These are phyloP conservation scores for Odontomachus brunneus DNA, from an alignment of 1,140 invertebrate species.

Conservation along the genomic window DNA sequence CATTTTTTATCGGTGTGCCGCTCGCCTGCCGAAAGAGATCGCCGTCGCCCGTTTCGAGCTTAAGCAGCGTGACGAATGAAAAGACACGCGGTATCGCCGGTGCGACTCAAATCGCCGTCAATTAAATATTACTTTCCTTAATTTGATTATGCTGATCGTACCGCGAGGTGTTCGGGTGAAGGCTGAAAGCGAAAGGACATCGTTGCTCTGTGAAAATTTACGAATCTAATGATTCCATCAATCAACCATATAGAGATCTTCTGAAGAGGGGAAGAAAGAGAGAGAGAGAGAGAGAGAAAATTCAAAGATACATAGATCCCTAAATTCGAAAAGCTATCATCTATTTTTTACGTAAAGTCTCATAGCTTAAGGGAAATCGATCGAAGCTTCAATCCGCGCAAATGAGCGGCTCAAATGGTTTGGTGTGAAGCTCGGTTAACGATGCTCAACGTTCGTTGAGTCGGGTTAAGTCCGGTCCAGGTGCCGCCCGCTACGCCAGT, in stretches of 20 bases:
- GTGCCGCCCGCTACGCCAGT: slow-evolving; percentile 75
- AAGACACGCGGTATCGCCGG: neutral
- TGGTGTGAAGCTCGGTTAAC: slow-evolving; percentile 72
- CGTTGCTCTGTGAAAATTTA: neutral
- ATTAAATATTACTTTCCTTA: slow-evolving; percentile 28
- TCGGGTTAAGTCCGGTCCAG: slow-evolving; percentile 75
- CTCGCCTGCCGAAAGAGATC: slow-evolving; percentile 20
- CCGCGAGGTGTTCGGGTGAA: neutral
- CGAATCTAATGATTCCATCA: neutral
- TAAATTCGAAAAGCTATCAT: neutral
- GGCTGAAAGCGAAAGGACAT: neutral
- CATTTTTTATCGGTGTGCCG: slow-evolving; percentile 40
- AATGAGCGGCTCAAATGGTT: slow-evolving; percentile 38
- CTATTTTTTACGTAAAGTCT: neutral
- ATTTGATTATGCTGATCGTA: slow-evolving; percentile 6
- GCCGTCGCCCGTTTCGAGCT: neutral
- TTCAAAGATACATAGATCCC: neutral
- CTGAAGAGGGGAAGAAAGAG: too few species aligned
- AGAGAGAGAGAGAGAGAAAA: too few species aligned
- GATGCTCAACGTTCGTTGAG: slow-evolving; percentile 70
- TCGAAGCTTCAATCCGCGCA: neutral
- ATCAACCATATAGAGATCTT: too few species aligned
- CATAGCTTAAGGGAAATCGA: neutral
- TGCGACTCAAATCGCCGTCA: slow-evolving; percentile 13
- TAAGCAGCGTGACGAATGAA: slow-evolving; percentile 47